Evolutionary conservation across 1,140 invertebrate species (phyloP).

Genomic region (Hormaphis cornu): DNA sequence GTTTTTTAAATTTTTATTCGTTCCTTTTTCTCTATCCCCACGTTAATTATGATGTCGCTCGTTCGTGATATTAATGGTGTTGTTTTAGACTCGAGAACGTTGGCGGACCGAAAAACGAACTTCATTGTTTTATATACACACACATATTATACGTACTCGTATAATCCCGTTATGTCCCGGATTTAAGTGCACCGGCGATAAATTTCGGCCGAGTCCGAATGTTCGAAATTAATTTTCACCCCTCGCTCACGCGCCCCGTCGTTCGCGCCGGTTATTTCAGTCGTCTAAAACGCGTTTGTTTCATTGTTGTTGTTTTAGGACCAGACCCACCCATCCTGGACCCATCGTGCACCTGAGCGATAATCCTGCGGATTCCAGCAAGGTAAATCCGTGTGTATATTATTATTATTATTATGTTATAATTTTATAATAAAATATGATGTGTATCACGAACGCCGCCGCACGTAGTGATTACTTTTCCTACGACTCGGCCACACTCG

Average conservation of each 20-base stretch:
- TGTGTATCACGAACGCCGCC: too few species aligned
- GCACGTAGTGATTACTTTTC: too few species aligned
- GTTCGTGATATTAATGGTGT: not conserved
- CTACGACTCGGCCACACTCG: too few species aligned
- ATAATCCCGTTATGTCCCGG: conserved; percentile 21
- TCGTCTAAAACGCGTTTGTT: conserved; percentile 20
- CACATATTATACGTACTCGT: not conserved
- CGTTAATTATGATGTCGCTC: not conserved
- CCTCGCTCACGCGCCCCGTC: not conserved
- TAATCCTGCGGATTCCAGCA: conserved; percentile 88
- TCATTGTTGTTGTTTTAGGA: conserved; percentile 56
- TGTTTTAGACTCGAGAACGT: not conserved
- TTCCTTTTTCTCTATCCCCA: not conserved
- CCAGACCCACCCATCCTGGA: conserved; percentile 88
- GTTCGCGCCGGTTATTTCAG: not conserved
- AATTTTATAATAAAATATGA: too few species aligned
- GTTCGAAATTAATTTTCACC: conserved; percentile 20
- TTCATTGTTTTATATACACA: not conserved
- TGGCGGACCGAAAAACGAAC: conserved; percentile 5
- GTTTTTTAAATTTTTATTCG: not conserved
- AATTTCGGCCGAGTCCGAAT: conserved; percentile 18
- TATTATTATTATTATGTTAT: not conserved
- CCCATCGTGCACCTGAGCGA: conserved; percentile 89
- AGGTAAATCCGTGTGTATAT: conserved; percentile 51
- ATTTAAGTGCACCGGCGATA: conserved; percentile 24